Evolutionary conservation across 53 echinoderm and acorn worm species (phyloP).

Genomic region (Henricia sp.): DNA sequence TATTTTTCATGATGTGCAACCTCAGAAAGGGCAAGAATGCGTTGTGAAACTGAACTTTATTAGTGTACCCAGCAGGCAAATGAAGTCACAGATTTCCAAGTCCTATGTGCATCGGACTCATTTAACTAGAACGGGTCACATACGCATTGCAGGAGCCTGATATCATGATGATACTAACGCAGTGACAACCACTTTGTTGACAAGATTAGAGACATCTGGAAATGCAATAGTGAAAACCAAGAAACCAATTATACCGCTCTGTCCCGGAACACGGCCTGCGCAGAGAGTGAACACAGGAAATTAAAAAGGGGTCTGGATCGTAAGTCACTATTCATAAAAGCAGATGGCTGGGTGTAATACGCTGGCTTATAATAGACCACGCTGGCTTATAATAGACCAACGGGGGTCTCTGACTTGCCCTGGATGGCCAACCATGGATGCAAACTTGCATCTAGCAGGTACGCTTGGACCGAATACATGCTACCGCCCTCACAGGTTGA

Average conservation of each 20-base stretch:
- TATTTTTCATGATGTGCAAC: too few relatives aligned
- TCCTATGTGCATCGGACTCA: too few relatives aligned
- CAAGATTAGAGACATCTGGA: conserved; percentile 39
- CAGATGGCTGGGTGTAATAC: conserved; percentile 46
- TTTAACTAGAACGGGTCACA: too few relatives aligned
- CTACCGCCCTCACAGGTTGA: too few relatives aligned
- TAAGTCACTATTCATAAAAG: conserved; percentile 28
- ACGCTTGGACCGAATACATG: too few relatives aligned
- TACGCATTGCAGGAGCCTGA: too few relatives aligned
- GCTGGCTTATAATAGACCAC: not conserved
- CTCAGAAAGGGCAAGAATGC: too few relatives aligned
- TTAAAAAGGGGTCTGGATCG: conserved; percentile 33
- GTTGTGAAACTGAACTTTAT: too few relatives aligned
- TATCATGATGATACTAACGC: too few relatives aligned
- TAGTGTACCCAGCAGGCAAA: too few relatives aligned
- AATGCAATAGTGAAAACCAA: conserved; percentile 20
- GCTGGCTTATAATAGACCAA: not conserved
- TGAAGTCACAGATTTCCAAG: too few relatives aligned
- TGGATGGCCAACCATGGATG: conserved; percentile 1
- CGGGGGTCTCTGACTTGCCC: not conserved
- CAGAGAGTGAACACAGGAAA: conserved; percentile 31
- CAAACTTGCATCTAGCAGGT: not conserved
- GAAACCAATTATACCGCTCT: conserved; percentile 19
- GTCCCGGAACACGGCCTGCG: conserved; percentile 30
- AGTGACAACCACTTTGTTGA: too few relatives aligned